Conservation (phyloP, 2,113 vertebrate genomes). For the Pteronura brasiliensis region DNA sequence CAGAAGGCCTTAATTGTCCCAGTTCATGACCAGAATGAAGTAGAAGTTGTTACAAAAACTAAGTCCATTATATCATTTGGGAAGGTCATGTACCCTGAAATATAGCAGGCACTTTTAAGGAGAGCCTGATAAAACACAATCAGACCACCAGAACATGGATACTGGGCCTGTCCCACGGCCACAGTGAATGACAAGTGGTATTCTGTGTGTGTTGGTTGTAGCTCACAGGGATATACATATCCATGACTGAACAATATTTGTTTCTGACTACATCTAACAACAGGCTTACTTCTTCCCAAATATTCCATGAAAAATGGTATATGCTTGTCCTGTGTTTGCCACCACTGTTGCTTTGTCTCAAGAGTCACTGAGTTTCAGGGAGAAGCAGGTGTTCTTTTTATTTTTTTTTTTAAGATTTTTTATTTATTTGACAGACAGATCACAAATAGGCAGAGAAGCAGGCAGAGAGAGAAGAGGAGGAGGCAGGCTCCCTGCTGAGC, state of each 20-base stretch:
- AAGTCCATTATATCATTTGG: background rate
- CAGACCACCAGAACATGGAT: background rate
- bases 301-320: background rate
- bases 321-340: background rate
- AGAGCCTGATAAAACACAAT: background rate
- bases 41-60: constrained; percentile 18
- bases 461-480: too few species aligned
- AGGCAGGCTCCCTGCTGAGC: too few species aligned
- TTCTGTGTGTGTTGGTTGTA: background rate
- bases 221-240: background rate
- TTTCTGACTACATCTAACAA: background rate
- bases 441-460: too few species aligned
- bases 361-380: background rate
- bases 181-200: background rate
- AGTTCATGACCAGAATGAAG: constrained; percentile 8
- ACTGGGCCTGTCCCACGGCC: background rate
- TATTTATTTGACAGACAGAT: too few species aligned
- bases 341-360: background rate
- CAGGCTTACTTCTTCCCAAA: background rate
- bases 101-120: background rate
- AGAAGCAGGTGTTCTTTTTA: background rate
- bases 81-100: constrained; percentile 24
- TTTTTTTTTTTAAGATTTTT: too few species aligned
- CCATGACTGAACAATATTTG: background rate
- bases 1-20: background rate